Base-by-base conservation (phyloP, 1,140 invertebrate species). In the Rhynchophorus ferrugineus region DNA sequence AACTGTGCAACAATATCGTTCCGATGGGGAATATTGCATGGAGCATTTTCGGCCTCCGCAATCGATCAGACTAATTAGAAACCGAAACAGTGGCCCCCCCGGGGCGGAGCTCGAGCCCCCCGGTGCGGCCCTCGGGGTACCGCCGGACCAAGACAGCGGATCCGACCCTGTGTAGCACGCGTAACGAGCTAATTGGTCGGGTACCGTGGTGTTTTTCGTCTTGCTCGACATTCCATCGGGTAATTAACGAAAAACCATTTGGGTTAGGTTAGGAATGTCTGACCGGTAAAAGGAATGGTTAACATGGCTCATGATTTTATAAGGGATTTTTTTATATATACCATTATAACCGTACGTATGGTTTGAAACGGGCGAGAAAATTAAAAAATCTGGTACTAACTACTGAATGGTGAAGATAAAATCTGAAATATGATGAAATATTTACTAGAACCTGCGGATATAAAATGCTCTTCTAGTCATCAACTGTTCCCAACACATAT, bases 61-160 rank as follows among this genome's bases (percentile, higher is more conserved):
- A 59, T 59, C 57, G 49, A 59, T 59, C 57, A 59, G 49, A 17
- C 46, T 59, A 56, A 59, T 59, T 59, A 53, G 57, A 59, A 59
- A 53, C 49, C 49, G 43, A 59, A 59, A 38, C 49, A 39, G 22
- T 45, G 13, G 39, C 24, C 33, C 53, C 57, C 53, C 48, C 41
- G 43, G 36, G 22, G 44, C 13, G 38, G n/a, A 38, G 17, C 34
- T 43, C n/a, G 21, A 37, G 38, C 43, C n/a, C 47, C 18, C 48
- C 44, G 39, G 47, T 19, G 43, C 16, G 11, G 54, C 34, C n/a
- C 24, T 39, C n/a, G n/a, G n/a, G 19, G 37, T 44, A 33, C 37
- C 54, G 45, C 36, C 46, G 16, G 47, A 17, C 14, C 42, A n/a
- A n/a, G n/a, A n/a, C n/a, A n/a, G 18, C 36, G 35, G 35, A 21